Base-by-base conservation (phyloP, 2,797 vertebrate species). In the Saguinus oedipus region DNA sequence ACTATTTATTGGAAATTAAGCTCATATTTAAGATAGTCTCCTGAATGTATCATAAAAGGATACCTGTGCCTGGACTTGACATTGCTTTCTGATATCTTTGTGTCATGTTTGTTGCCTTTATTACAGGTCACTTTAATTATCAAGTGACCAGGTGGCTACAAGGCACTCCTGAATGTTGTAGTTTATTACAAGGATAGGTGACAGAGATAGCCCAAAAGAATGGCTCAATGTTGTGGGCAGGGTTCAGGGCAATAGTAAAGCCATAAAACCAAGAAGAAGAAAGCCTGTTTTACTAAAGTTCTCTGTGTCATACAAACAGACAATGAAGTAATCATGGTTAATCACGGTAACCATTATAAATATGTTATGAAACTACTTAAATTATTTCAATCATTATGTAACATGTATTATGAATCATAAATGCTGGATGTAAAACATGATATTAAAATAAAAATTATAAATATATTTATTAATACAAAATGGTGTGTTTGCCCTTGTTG, bases 391-490 rank as follows among this genome's bases (percentile, higher is more conserved):
- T 79, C 7, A 30, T 76, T 93, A 81, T 95, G 22, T 95, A 87
- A 74, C 27, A 55, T 50, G 46, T 46, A 53, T 53, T 89, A 78
- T 84, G 13, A 93, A 93, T 90, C 39, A 81, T 78, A 92, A 88
- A 87, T 88, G 9, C 0, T 90, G 64, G 12, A 2, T 87, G 48
- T 94, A 93, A 97, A 50, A 44, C 13, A 64, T 57, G 42, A 7
- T 85, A 36, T 95, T 93, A 88, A 95, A 97, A 95, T 96, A 96
- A 98, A 68, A 96, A 76, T 19, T 92, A 61, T 86, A 91, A 97
- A 72, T 94, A 61, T 93, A 78, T 94, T 94, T 98, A 97, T 95
- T 96, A 81, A 88, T 13, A 75, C 59, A 81, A 89, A 84, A 75
- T n/a, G 89, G 13, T 80, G 27, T 76, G 33, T 84, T 72, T 80